Evolutionary conservation across 2,888 invertebrate genomes (phyloP).

Genomic region (Podabrus alpinus): DNA sequence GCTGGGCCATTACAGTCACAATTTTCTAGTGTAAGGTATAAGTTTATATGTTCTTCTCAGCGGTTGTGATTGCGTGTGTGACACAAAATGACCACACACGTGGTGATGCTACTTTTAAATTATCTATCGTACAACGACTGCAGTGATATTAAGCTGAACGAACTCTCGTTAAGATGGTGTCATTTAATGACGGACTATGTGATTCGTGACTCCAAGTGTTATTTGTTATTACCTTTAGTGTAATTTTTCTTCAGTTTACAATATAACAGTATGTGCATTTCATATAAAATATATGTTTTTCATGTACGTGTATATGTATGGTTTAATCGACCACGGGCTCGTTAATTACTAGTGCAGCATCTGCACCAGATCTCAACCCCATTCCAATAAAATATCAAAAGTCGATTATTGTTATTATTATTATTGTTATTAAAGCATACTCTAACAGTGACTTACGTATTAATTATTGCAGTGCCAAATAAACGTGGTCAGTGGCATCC

Average conservation of each 20-base stretch:
- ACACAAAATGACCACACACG: slow-evolving; percentile 29
- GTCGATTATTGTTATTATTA: not conserved
- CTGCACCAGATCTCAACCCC: slow-evolving; percentile 4
- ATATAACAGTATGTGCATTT: not conserved
- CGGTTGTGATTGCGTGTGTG: slow-evolving; percentile 39
- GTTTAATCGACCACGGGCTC: slow-evolving; percentile 15
- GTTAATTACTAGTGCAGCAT: not conserved
- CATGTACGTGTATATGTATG: not conserved
- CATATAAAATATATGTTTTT: not conserved
- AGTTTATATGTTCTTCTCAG: slow-evolving; percentile 20
- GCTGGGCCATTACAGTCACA: not conserved
- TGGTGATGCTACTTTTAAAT: slow-evolving; percentile 34
- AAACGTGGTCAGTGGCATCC: slow-evolving; percentile 48
- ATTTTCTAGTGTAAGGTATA: slow-evolving; percentile 5
- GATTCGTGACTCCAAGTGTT: slow-evolving; percentile 4
- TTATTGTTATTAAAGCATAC: not conserved
- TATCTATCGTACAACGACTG: slow-evolving; percentile 25
- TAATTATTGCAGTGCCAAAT: slow-evolving; percentile 45
- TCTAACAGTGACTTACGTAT: not conserved
- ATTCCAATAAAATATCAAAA: slow-evolving; percentile 12
- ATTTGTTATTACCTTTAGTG: not conserved
- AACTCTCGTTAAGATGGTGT: slow-evolving; percentile 11
- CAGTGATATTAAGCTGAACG: slow-evolving; percentile 15
- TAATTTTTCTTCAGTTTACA: not conserved
- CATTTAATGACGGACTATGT: slow-evolving; percentile 10